A percentile compares a stretch with the other conserved stretches of the same genome.
These are phyloP conservation scores for Pimpla rufipes DNA, from an alignment of 2,888 invertebrate species.

Conservation along the genomic window DNA sequence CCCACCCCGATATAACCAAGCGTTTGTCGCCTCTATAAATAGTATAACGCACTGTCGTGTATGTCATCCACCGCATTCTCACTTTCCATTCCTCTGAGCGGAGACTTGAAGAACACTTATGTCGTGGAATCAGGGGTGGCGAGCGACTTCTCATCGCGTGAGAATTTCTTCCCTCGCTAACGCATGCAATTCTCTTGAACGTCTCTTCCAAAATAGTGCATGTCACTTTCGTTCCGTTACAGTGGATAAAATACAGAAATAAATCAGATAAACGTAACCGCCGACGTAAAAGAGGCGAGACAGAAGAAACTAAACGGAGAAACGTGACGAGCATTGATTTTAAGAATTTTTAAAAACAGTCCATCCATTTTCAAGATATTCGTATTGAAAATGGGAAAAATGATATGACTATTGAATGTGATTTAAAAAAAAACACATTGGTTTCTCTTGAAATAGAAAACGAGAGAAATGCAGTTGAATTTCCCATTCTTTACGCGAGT, in stretches of 20 bases:
- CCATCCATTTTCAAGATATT: too few relatives aligned
- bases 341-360: too few relatives aligned
- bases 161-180: conserved; percentile 42
- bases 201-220: neutral
- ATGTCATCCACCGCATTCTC: conserved; percentile 23
- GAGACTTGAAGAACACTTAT: conserved; percentile 51
- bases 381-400: too few relatives aligned
- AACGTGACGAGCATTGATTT: too few relatives aligned
- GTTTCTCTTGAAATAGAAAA: too few relatives aligned
- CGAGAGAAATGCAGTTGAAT: too few relatives aligned
- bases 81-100: conserved; percentile 2
- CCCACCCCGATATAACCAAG: conserved; percentile 23
- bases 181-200: conserved; percentile 18
- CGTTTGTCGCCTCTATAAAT: conserved; percentile 54
- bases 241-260: conserved; percentile 9
- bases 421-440: too few relatives aligned
- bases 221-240: conserved; percentile 5
- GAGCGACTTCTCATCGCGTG: conserved; percentile 37
- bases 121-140: conserved; percentile 9
- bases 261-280: neutral
- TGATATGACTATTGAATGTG: too few relatives aligned
- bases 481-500: too few relatives aligned
- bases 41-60: conserved; percentile 24
- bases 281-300: too few relatives aligned
- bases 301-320: too few relatives aligned